phyloP scores from a whole-genome alignment of 2,113 vertebrate species.

The Taurulus bubalis region DNA sequence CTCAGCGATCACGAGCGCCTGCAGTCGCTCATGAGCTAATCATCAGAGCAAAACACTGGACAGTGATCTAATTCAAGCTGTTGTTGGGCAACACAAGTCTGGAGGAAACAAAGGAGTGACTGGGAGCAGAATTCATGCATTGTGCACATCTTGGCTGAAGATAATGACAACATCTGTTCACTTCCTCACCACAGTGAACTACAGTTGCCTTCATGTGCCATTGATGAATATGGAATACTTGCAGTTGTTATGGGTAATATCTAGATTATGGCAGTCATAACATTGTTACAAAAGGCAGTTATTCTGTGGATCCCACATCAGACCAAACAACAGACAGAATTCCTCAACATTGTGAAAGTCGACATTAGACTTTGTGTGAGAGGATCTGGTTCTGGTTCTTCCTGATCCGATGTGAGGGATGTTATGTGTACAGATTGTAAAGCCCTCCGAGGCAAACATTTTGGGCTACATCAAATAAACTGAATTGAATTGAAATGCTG shows the following conservation, averaged over 20 bases:
- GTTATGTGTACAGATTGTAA: no score
- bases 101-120: slow-evolving; percentile 45
- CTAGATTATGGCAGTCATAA: neutral
- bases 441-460: no score
- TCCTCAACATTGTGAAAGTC: slow-evolving; percentile 12
- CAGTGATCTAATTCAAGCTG: slow-evolving; percentile 72
- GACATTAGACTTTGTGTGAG: slow-evolving; percentile 9
- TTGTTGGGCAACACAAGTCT: slow-evolving; percentile 66
- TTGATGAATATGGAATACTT: neutral
- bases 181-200: neutral
- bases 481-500: no score
- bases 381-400: no score
- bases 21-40: slow-evolving; percentile 75
- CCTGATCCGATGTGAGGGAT: no score
- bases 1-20: slow-evolving; percentile 62
- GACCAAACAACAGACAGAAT: slow-evolving; percentile 5
- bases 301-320: neutral
- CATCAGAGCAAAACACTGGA: slow-evolving; percentile 74
- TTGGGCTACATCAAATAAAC: no score
- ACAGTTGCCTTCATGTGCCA: slow-evolving; percentile 2
- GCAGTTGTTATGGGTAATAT: slow-evolving; percentile 20
- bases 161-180: slow-evolving; percentile 59
- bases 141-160: slow-evolving; percentile 50
- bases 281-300: neutral
- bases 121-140: slow-evolving; percentile 26